Evolutionary conservation across 2,888 invertebrate species (phyloP).

Genomic region (Kryphioiulus occultus): DNA sequence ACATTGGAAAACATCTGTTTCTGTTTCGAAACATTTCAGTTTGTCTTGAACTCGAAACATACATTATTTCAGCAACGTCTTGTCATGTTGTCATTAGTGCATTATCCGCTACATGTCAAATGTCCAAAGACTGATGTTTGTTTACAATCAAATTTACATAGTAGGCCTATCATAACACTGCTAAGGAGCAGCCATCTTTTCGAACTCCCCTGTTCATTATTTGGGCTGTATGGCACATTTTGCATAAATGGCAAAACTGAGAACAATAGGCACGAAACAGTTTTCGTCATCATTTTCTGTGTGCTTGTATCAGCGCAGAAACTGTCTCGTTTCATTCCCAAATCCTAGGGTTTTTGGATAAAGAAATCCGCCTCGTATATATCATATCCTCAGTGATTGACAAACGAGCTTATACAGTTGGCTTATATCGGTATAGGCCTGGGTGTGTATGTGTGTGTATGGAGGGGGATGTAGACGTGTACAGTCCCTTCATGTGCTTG

Average conservation of each 20-base stretch:
- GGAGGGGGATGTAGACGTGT: slow-evolving; percentile 1
- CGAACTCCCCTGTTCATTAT: not conserved
- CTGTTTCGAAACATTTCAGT: too few relatives aligned
- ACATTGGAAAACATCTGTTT: too few relatives aligned
- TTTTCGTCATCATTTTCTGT: not conserved
- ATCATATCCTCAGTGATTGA: slow-evolving; percentile 50
- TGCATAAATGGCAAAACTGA: slow-evolving; percentile 21
- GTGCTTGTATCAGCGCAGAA: not conserved
- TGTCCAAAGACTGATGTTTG: too few relatives aligned
- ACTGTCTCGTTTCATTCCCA: slow-evolving; percentile 39
- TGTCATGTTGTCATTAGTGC: too few relatives aligned
- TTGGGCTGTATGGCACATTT: not conserved
- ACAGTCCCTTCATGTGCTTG: not conserved
- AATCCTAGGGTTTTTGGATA: slow-evolving; percentile 44
- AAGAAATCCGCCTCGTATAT: slow-evolving; percentile 43
- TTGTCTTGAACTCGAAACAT: too few relatives aligned
- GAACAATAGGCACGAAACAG: not conserved
- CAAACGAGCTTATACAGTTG: slow-evolving; percentile 46
- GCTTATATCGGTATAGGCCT: slow-evolving; percentile 39
- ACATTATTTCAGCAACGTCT: too few relatives aligned
- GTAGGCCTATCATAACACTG: too few relatives aligned
- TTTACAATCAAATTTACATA: too few relatives aligned
- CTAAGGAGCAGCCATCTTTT: not conserved
- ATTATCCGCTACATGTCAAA: too few relatives aligned
- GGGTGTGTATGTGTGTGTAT: not conserved